Evolutionary conservation across 2,888 invertebrate genomes (phyloP), one percentile per base, ranked within the genome.

Genomic region (Labia minor): DNA sequence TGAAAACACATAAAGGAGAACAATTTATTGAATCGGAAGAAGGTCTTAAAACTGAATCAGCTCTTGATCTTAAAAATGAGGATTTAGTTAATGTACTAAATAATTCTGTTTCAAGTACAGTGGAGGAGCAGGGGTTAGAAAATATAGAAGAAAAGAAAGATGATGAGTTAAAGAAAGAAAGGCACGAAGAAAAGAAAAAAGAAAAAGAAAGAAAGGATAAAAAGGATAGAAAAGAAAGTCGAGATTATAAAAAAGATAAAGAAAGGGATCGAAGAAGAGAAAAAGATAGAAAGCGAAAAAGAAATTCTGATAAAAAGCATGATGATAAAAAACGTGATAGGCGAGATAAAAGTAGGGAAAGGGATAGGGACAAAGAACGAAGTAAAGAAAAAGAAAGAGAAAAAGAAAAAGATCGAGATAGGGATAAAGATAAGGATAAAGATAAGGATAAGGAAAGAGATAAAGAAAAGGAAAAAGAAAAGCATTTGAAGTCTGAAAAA

Each of bases 1-100:
- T 95, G 67, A 96, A 95, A 78, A 95, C 95, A 1, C 95, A 95
- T 77, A 95, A 96, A 80, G 95, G 95, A 63, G 92, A 91, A 77
- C 77, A 78, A 69, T 77, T 79, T 21, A 77, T 80, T 66, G 78
- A 77, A 66, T 77, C 77, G 19, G 77, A 78, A 68, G 78, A 78
- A 66, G 71, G 74, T 20, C 16, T 67, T 14, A 68, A 70, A 65
- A 65, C 63, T 20, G 68, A 69, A 20, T 69, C 67, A 14, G 63
- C 69, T 2, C 78, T 80, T 63, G 80, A 80, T 68, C 77, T 77
- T 37, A 76, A 77, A 20, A 74, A 74, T 68, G 71, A 68, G 18
- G 86, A 87, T 75, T 81, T 87, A 14, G 86, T 86, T 0, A 80
- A 82, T 0, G 85, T 82, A 1, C 73, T 86, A 11, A 86, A 86